These are phyloP conservation scores for Uria aalge DNA, from an alignment of 2,113 vertebrate genomes.

Conservation along the genomic window DNA sequence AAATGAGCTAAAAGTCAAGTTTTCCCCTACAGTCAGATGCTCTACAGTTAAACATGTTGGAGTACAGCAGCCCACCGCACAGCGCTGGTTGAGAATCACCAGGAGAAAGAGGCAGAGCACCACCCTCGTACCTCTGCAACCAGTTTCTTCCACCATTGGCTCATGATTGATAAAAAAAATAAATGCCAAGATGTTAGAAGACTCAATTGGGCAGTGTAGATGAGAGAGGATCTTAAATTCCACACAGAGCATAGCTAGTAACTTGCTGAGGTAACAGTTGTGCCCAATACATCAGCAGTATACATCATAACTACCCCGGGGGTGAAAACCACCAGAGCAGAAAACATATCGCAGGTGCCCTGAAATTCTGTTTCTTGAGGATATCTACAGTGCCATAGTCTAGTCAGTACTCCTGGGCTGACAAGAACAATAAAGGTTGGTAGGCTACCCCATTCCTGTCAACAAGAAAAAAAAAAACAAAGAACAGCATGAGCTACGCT, in stretches of 20 bases:
- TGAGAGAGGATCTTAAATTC: background rate
- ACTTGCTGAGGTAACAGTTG: conserved; percentile 31
- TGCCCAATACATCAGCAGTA: background rate
- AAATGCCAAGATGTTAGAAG: background rate
- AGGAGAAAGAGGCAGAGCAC: background rate
- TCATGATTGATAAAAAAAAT: background rate
- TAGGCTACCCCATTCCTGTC: background rate
- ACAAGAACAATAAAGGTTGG: background rate
- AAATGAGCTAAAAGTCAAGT: background rate
- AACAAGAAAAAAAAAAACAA: background rate
- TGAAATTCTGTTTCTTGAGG: background rate
- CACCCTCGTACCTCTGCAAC: background rate
- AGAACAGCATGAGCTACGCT: background rate
- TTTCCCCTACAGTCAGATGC: background rate
- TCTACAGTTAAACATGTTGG: background rate
- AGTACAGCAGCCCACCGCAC: background rate
- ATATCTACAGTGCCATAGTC: background rate
- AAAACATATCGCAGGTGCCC: background rate
- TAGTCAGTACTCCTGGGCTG: background rate
- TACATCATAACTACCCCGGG: background rate
- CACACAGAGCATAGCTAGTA: background rate
- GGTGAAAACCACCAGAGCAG: background rate
- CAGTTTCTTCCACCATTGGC: background rate
- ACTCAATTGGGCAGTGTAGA: background rate
- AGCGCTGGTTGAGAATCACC: background rate